These are phyloP conservation scores for Hirtodrosophila duncani DNA, from an alignment of 2,888 invertebrate species.

Conservation along the genomic window DNA sequence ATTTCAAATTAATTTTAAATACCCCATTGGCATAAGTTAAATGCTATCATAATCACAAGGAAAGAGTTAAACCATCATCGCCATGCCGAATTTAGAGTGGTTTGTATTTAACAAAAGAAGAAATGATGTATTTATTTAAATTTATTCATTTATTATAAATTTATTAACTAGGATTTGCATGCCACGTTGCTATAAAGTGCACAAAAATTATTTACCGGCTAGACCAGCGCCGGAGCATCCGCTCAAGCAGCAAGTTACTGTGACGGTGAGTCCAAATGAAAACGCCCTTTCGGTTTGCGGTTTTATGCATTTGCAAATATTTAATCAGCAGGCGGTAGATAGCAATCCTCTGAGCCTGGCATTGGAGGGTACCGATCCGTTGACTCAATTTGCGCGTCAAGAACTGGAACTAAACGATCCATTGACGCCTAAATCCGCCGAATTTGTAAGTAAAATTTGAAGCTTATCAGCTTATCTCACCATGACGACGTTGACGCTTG, in stretches of 20 bases:
- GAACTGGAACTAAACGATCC: conserved; percentile 82
- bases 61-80: conserved; percentile 24
- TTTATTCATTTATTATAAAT: background rate
- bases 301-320: background rate
- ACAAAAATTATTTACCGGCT: conserved; percentile 63
- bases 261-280: conserved; percentile 72
- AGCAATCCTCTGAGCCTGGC: conserved; percentile 75
- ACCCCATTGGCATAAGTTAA: too few species aligned
- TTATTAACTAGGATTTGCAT: conserved; percentile 75
- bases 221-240: conserved; percentile 80
- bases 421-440: conserved; percentile 81
- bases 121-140: conserved; percentile 20
- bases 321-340: conserved; percentile 79
- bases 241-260: conserved; percentile 80
- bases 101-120: conserved; percentile 39
- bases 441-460: conserved; percentile 73
- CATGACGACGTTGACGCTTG: background rate
- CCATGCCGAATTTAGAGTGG: conserved; percentile 60
- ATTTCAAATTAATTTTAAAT: too few species aligned
- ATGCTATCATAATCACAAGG: too few species aligned
- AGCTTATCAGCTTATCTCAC: background rate
- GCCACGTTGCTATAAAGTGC: conserved; percentile 64
- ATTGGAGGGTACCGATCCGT: conserved; percentile 86
- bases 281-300: conserved; percentile 2
- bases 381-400: conserved; percentile 84